Percentiles rank a stretch among this genome's conserved stretches.
Conservation (phyloP, 1,140 invertebrate species). For the Centruroides vittatus region DNA sequence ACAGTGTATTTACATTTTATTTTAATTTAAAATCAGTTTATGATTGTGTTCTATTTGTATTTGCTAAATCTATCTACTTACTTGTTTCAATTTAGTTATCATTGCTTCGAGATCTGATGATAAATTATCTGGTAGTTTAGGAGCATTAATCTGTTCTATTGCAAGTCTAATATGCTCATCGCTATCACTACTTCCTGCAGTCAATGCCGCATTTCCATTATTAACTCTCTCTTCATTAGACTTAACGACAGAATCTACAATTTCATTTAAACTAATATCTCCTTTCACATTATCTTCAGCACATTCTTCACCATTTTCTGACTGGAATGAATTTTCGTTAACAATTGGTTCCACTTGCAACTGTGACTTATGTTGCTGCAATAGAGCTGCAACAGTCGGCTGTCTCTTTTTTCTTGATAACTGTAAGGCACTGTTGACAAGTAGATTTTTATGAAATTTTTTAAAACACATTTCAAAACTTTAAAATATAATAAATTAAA, state of each 20-base stretch:
- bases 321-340: slow-evolving; percentile 6
- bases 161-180: slow-evolving; percentile 3
- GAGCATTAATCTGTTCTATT: slow-evolving; percentile 21
- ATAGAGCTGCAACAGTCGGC: slow-evolving; percentile 17
- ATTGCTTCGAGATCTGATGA: slow-evolving; percentile 39
- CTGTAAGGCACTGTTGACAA: slow-evolving; percentile 17
- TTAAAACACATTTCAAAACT: no score
- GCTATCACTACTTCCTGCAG: slow-evolving; percentile 22
- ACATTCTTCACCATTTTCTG: slow-evolving; percentile 3
- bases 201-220: slow-evolving; percentile 29
- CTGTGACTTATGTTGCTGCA: slow-evolving; percentile 17
- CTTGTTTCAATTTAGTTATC: slow-evolving; percentile 41
- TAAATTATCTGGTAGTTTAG: slow-evolving; percentile 41
- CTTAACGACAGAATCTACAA: slow-evolving; percentile 42
- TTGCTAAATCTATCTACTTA: slow-evolving; percentile 8
- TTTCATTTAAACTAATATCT: slow-evolving; percentile 25
- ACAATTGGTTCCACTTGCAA: slow-evolving; percentile 15
- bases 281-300: background rate
- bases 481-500: no score
- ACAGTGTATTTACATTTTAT: no score
- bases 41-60: no score
- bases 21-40: no score
- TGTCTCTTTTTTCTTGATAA: slow-evolving; percentile 14
- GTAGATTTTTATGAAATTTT: background rate
- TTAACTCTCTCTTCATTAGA: slow-evolving; percentile 31